These are phyloP conservation scores for Eupithecia vulgata DNA, from an alignment of 2,888 invertebrate genomes.

Conservation along the genomic window DNA sequence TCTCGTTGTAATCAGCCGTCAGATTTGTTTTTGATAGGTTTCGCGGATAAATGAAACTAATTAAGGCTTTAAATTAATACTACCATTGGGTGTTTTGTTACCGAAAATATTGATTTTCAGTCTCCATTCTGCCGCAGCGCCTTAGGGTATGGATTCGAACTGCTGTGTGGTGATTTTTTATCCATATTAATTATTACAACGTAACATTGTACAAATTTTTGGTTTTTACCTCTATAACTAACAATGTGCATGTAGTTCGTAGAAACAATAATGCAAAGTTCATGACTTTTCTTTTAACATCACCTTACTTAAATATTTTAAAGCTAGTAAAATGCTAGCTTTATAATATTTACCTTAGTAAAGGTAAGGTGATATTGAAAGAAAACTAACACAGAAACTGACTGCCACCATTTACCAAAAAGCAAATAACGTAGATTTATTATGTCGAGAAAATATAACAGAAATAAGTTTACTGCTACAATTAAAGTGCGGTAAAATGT, in stretches of 20 bases:
- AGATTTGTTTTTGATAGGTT: slow-evolving; percentile 76
- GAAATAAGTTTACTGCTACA: slow-evolving; percentile 51
- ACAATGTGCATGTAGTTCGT: no score
- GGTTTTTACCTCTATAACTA: no score
- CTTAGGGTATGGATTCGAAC: slow-evolving; percentile 54
- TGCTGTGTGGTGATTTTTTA: slow-evolving; percentile 28
- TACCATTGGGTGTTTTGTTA: slow-evolving; percentile 75
- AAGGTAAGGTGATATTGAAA: not conserved
- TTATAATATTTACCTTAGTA: not conserved
- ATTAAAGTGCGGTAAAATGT: slow-evolving; percentile 58
- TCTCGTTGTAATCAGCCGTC: slow-evolving; percentile 66
- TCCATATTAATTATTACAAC: slow-evolving; percentile 20
- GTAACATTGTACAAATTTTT: no score
- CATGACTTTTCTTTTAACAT: no score
- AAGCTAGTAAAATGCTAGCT: not conserved
- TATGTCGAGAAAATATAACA: slow-evolving; percentile 6
- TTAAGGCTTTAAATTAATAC: slow-evolving; percentile 81
- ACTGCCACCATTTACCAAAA: not conserved
- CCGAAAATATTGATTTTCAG: slow-evolving; percentile 72
- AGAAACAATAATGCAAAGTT: no score
- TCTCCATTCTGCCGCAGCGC: slow-evolving; percentile 51
- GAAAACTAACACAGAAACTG: not conserved
- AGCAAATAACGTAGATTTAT: not conserved
- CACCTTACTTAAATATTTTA: no score
- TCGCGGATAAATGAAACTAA: slow-evolving; percentile 79